Base-by-base conservation (phyloP, 2,113 vertebrate species). In the Cyprinodon brontotheroides region DNA sequence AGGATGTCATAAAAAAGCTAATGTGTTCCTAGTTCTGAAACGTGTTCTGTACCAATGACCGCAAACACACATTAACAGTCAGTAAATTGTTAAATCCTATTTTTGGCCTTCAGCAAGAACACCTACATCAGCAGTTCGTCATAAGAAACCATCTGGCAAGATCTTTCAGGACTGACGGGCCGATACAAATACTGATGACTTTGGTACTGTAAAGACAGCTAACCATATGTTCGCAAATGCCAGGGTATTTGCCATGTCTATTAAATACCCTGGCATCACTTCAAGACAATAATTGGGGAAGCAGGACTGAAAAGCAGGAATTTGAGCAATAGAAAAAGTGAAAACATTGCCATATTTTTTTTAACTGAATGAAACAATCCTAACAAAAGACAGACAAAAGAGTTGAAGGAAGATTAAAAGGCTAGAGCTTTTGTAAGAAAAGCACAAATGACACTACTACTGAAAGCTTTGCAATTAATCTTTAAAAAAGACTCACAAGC, bases 181-280 rank as follows among this genome's bases (percentile, higher is more conserved):
- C 77, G 61, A 77, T 74, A 48, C 77, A 88, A 75, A 89, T 78
- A 61, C 73, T 86, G 86, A 89, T 88, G 83, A 85, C 78, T 89
- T 82, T 60, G 70, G 22, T 65, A 36, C 73, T 40, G 81, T 81
- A 77, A 81, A 80, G 78, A 81, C 74, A 84, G 78, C 65, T 83
- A 70, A 70, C 87, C 81, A 79, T 83, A 88, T 87, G 89, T 83
- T 78, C 69, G 72, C 63, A 65, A 50, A 80, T 85, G 82, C 80
- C 72, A 72, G 48, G 3, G 17, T 29, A 29, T 29, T 29, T 29
- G 29, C 29, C 29, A 29, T 3, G 36, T 57, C 75, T 81, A 61
- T 69, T 48, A 79, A 72, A 78, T 78, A 73, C 11, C 17, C 65
- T 39, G 29, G 66, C 50, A 69, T 81, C 57, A 68, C 74, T 74